A percentile compares a stretch with the other conserved stretches of the same genome.
Evolutionary conservation across 2,113 vertebrate genomes (phyloP).

Genomic region (Albula glossodonta): DNA sequence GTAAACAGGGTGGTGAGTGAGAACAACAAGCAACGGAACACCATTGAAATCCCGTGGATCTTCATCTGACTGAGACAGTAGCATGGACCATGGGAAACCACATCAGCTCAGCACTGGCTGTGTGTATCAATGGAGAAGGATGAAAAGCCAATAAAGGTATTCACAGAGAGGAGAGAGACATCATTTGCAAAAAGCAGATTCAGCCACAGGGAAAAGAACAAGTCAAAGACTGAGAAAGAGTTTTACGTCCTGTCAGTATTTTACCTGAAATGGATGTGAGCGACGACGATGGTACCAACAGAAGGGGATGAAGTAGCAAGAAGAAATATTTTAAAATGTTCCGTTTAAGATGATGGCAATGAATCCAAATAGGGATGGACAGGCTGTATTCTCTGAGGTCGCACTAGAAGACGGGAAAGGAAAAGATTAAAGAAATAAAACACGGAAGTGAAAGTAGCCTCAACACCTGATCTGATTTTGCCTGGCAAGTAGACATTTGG

Average conservation of each 20-base stretch:
- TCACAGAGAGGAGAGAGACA: not conserved
- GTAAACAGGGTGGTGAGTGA: too few species aligned
- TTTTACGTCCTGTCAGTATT: not conserved
- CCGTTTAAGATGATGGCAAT: too few species aligned
- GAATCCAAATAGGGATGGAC: not conserved
- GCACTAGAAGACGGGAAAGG: not conserved
- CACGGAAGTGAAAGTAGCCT: not conserved
- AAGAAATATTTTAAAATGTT: not conserved
- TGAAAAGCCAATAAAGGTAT: not conserved
- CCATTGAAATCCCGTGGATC: too few species aligned
- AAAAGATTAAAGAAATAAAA: not conserved
- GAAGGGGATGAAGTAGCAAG: not conserved
- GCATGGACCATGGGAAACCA: not conserved
- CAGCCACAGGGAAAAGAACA: not conserved
- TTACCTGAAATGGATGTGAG: not conserved
- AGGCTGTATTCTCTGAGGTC: not conserved
- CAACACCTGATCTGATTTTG: not conserved
- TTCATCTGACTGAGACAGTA: not conserved
- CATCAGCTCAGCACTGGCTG: not conserved
- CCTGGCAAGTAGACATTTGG: not conserved
- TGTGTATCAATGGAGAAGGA: not conserved
- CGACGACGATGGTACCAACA: not conserved
- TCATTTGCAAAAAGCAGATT: not conserved
- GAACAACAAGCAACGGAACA: too few species aligned
- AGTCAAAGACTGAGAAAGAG: not conserved